Evolutionary conservation across 1,140 invertebrate species (phyloP), one percentile per base, ranked within the genome.

Genomic region (Anadara kagoshimensis): DNA sequence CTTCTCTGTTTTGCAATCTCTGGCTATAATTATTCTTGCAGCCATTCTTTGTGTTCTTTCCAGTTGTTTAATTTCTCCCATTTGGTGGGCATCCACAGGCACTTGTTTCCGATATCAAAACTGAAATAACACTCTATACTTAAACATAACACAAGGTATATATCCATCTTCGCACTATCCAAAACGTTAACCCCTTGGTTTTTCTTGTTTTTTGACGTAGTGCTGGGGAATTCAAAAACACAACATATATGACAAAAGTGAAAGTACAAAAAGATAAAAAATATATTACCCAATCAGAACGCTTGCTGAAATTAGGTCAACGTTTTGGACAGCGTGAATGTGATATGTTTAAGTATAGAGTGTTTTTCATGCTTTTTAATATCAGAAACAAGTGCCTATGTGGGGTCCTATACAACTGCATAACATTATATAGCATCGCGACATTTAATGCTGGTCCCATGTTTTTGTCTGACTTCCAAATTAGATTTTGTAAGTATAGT

Each of bases 381-480:
- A n/a, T n/a, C n/a, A n/a, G n/a, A n/a, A n/a, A n/a, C n/a, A n/a
- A n/a, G n/a, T 56, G n/a, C 14, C 43, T 36, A 54, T 57, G 54
- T 57, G 53, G 24, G 69, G 49, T 67, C 43, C 45, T n/a, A 57
- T 8, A n/a, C 36, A 24, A 4, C 57, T 29, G 54, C 53, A 57
- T 10, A 68, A 22, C 45, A 68, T 47, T 24, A 57, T 57, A 18
- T 54, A 58, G 24, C 58, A 57, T 22, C 22, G 14, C 1, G 72
- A 63, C 26, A 75, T 72, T 36, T 74, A 75, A 5, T 41, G 14
- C 78, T 72, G 75, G 10, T 72, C 76, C 73, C 71, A 75, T 20
- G 51, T 58, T 29, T n/a, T 24, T 7, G 68, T 66, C 69, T 72
- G 58, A 16, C 20, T 12, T 47, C 58, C 65, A 2, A 57, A 44